A percentile compares a stretch with the other conserved stretches of the same genome.
These are phyloP conservation scores for Ailuropoda melanoleuca DNA, from an alignment of 2,113 vertebrate genomes.

Conservation along the genomic window DNA sequence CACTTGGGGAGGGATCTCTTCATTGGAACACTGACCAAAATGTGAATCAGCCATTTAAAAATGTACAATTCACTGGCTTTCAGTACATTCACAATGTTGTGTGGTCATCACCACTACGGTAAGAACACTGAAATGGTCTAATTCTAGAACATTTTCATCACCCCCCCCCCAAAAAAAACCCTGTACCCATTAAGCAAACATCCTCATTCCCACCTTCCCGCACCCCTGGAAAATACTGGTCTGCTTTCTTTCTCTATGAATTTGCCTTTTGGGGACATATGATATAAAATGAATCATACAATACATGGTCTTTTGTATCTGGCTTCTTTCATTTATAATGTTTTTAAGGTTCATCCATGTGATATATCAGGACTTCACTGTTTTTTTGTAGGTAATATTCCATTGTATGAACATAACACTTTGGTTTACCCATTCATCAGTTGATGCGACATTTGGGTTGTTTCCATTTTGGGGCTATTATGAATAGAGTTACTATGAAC, in stretches of 20 bases:
- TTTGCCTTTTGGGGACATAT: background rate
- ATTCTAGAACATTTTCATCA: background rate
- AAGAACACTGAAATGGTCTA: background rate
- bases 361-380: background rate
- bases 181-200: background rate
- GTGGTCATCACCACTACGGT: background rate
- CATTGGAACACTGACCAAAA: background rate
- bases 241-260: background rate
- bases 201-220: background rate
- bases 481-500: background rate
- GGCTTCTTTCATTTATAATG: background rate
- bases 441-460: background rate
- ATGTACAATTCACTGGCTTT: background rate
- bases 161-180: background rate
- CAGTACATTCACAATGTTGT: background rate
- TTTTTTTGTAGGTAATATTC: background rate
- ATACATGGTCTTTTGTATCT: background rate
- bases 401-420: background rate
- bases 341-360: background rate
- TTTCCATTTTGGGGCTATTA: background rate
- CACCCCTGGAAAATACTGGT: background rate
- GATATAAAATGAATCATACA: background rate
- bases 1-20: background rate
- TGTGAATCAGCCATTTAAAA: background rate
- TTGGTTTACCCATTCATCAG: constrained; percentile 27